These are phyloP conservation scores for Sprattus sprattus DNA, from an alignment of 2,113 vertebrate species.

Conservation along the genomic window DNA sequence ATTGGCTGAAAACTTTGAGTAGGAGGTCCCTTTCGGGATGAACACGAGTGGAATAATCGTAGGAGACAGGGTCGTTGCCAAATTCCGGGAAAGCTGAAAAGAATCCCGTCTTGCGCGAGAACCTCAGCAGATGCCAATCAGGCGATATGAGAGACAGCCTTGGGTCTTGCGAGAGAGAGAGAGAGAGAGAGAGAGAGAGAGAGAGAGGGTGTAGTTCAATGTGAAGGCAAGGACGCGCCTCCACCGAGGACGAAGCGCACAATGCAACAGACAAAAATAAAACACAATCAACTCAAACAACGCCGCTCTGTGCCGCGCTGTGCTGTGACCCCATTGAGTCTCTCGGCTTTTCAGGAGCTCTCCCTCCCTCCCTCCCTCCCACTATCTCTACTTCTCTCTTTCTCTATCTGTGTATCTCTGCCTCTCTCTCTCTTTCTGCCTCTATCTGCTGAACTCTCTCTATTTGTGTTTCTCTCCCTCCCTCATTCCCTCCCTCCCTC, in stretches of 20 bases:
- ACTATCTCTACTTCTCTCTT: conserved; percentile 32
- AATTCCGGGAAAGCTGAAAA: conserved; percentile 40
- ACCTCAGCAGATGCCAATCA: conserved; percentile 66
- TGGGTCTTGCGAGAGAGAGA: conserved; percentile 58
- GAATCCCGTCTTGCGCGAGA: conserved; percentile 46
- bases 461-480: neutral
- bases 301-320: conserved; percentile 42
- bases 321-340: conserved; percentile 57
- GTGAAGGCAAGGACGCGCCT: conserved; percentile 69
- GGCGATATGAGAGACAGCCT: conserved; percentile 63
- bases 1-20: conserved; percentile 8
- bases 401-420: neutral
- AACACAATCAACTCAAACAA: conserved; percentile 65
- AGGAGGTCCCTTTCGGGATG: neutral
- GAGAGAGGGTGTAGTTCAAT: conserved; percentile 66
- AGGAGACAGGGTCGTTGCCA: conserved; percentile 28
- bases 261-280: conserved; percentile 58
- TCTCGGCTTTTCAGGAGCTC: conserved; percentile 55
- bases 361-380: conserved; percentile 42
- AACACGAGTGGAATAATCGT: conserved; percentile 23
- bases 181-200: neutral
- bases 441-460: neutral
- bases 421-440: neutral
- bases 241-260: conserved; percentile 52
- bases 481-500: conserved; percentile 23